Evolutionary conservation across 2,113 vertebrate species (phyloP).

Genomic region (Atherinomorus stipes): DNA sequence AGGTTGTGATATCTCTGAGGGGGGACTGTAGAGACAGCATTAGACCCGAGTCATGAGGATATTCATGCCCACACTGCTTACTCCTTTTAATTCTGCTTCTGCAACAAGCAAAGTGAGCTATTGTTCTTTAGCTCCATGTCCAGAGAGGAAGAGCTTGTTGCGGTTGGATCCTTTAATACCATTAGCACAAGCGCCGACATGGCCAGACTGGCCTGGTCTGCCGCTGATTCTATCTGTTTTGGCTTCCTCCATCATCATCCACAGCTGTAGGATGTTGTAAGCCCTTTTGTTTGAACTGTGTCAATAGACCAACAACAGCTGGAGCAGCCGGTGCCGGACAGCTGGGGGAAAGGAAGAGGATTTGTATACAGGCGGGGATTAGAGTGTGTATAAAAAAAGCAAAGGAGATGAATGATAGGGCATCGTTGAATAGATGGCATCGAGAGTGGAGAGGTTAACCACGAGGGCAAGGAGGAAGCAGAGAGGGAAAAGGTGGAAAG

Average conservation of each 20-base stretch:
- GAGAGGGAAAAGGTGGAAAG: background rate
- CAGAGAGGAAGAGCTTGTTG: conserved; percentile 7
- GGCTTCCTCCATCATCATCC: conserved; percentile 50
- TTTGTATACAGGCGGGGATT: conserved; percentile 66
- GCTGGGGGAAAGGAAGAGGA: conserved; percentile 68
- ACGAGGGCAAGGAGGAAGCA: conserved; percentile 32
- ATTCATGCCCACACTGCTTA: conserved; percentile 22
- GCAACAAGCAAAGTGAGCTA: background rate
- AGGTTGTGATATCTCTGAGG: conserved; percentile 40
- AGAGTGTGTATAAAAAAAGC: conserved; percentile 53
- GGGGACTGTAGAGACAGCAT: conserved; percentile 15
- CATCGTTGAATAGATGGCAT: conserved; percentile 31
- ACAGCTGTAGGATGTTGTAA: conserved; percentile 73
- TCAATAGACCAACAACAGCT: conserved; percentile 77
- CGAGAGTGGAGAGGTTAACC: conserved; percentile 49
- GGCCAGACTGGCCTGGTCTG: conserved; percentile 30
- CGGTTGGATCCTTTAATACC: conserved; percentile 16
- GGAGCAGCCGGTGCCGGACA: conserved; percentile 71
- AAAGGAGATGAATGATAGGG: conserved; percentile 56
- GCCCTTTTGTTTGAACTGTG: conserved; percentile 75
- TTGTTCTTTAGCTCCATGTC: conserved; percentile 5
- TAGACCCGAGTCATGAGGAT: conserved; percentile 54
- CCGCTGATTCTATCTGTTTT: conserved; percentile 58
- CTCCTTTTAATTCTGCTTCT: conserved; percentile 40
- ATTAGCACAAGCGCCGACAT: conserved; percentile 33